Base-by-base conservation (phyloP, 1,140 invertebrate species). In the Temnothorax curvispinosus region DNA sequence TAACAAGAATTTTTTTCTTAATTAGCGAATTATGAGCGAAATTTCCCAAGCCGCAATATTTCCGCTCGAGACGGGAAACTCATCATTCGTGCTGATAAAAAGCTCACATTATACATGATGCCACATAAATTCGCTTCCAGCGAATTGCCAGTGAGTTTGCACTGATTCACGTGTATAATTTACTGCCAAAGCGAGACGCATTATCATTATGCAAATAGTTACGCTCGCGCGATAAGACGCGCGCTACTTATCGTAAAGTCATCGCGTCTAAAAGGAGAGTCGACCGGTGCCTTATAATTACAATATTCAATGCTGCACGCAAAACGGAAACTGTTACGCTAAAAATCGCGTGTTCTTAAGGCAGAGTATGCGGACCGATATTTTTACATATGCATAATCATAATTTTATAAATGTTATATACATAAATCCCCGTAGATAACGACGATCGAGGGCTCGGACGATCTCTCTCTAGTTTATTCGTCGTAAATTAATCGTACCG, bases 141-240 rank as follows among this genome's bases (percentile, higher is more conserved):
- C 8, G 27, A n/a, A 18, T 13, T 50, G 41, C 65, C 6, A 50
- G 21, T 9, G 9, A 41, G 50, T 32, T 71, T 15, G 21, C 74
- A 85, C 41, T 76, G 56, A 85, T 85, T 76, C 71, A 76, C 9
- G 41, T 50, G n/a, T 32, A 62, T 64, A 76, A 85, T 64, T 84
- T 84, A 84, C 18, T 41, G n/a, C 27, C 71, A 7, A 80, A 47
- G 44, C 69, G 27, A 32, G n/a, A 60, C 41, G 13, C 41, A 64
- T 85, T 85, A 85, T 76, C 81, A 76, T 75, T 62, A 76, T 75
- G 72, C 71, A 85, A 85, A 85, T 85, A 85, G 44, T 76, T 85
- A 85, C 44, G 13, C 18, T 75, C 44, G 56, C 56, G 71, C 56
- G 71, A 85, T 76, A 85, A 76, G 41, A 62, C 54, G 11, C 27